Evolutionary conservation across 1,140 invertebrate genomes (phyloP), one percentile per base, ranked within the genome.

Genomic region (Caenorhabditis brenneri): DNA sequence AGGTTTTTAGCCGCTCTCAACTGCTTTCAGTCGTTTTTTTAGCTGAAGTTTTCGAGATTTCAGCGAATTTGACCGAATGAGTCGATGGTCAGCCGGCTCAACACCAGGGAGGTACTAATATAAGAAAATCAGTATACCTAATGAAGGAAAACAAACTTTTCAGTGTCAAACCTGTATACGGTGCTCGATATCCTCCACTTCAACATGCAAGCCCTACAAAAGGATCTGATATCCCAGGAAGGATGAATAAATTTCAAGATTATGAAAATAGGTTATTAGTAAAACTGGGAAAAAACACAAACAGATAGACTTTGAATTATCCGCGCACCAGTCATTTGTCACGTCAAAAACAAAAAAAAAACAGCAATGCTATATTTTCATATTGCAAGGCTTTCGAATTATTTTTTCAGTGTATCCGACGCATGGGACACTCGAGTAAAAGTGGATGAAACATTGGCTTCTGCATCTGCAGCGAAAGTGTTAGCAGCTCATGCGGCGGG

Each of bases 141-240:
- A n/a, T n/a, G n/a, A 24, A 12, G 15, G 22, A 27, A 5, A 42
- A 24, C 33, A n/a, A 7, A 19, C 24, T 80, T 55, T 79, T 33
- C 79, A 81, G 79, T 22, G 79, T 81, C 31, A 81, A 81, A 33
- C 79, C 84, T 1, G 84, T 85, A 1, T 85, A 85, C 46, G 84
- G 84, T 24, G 84, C 84, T 53, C 84, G 80, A 24, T 85, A 85
- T 22, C 84, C 84, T 15, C 84, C 84, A 39, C 69, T 85, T 10
- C 83, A 84, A 7, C 51, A 79, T 79, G 82, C 42, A 19, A 74
- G 82, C 31, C 83, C 83, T 0, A 79, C 83, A 19, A 79, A 79
- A 80, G 39, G 24, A 31, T 4, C 51, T 10, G 80, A 81, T 9
- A 42, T 55, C 24, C 65, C 65, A 42, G 24, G 33, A 36, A 29